Percentiles rank a stretch among this genome's conserved stretches.
phyloP scores from a whole-genome alignment of 2,113 vertebrate species.

The Rattus rattus region DNA sequence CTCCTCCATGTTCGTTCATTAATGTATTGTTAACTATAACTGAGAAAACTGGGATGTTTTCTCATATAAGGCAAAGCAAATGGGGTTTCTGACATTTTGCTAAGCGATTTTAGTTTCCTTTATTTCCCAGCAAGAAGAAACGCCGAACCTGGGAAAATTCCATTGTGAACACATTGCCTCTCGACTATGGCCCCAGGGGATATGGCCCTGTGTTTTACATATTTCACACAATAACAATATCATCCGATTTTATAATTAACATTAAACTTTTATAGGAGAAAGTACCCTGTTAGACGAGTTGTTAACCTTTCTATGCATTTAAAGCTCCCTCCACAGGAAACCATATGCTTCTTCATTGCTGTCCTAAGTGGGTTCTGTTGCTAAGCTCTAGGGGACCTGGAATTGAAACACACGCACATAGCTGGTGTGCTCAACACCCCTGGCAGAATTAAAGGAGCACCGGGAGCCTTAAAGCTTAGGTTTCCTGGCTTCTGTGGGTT shows the following conservation, averaged over 20 bases:
- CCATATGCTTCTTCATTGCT: conserved; percentile 57
- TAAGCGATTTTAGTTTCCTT: background rate
- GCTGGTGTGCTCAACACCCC: conserved; percentile 57
- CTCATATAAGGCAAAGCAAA: background rate
- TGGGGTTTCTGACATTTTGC: conserved; percentile 11
- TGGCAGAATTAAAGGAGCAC: conserved; percentile 80
- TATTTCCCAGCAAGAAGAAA: conserved; percentile 29
- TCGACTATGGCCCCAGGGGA: conserved; percentile 64
- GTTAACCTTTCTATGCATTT: conserved; percentile 82
- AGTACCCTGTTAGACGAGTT: conserved; percentile 77
- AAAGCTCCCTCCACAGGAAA: conserved; percentile 74
- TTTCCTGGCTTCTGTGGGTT: conserved; percentile 86
- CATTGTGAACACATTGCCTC: conserved; percentile 40
- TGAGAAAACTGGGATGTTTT: background rate
- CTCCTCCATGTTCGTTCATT: background rate
- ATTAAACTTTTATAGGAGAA: conserved; percentile 83
- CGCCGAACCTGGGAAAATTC: conserved; percentile 66
- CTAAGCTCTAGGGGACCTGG: conserved; percentile 46
- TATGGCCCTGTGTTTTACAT: conserved; percentile 71
- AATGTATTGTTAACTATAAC: background rate
- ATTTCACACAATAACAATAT: conserved; percentile 80
- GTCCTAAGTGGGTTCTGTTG: conserved; percentile 64
- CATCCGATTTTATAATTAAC: conserved; percentile 79
- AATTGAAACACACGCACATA: conserved; percentile 73
- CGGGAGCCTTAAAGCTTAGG: conserved; percentile 81